Conservation (phyloP, 2,113 vertebrate genomes). For the Grammomys dolichurus region DNA sequence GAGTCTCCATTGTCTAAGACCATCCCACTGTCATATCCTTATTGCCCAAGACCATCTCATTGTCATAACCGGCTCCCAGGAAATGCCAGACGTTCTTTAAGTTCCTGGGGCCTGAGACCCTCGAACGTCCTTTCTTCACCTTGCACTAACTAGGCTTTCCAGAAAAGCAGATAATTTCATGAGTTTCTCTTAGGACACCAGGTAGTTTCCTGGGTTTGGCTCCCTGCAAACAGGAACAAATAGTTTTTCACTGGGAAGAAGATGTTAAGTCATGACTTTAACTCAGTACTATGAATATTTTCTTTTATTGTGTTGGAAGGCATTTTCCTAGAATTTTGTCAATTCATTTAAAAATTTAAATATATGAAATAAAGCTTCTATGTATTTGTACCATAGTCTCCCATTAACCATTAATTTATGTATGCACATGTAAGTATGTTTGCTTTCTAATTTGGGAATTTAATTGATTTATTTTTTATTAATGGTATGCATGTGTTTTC, state of each 20-base stretch:
- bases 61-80: no score
- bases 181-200: no score
- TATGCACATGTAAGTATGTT: accelerated
- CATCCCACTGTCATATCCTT: no score
- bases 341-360: neutral
- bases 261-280: neutral
- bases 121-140: no score
- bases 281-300: neutral
- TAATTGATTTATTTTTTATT: neutral
- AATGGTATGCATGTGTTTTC: neutral
- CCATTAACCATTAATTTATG: neutral
- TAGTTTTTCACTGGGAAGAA: neutral
- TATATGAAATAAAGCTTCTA: neutral
- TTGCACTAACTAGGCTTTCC: no score
- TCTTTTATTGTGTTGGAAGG: neutral
- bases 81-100: no score
- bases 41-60: no score
- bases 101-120: no score
- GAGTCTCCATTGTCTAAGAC: no score
- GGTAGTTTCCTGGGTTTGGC: no score
- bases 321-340: neutral
- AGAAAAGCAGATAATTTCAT: no score
- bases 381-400: neutral
- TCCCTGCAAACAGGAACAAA: no score
- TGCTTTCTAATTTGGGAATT: neutral